Base-by-base conservation (phyloP, 1,140 invertebrate genomes). In the Eurytemora carolleeae region DNA sequence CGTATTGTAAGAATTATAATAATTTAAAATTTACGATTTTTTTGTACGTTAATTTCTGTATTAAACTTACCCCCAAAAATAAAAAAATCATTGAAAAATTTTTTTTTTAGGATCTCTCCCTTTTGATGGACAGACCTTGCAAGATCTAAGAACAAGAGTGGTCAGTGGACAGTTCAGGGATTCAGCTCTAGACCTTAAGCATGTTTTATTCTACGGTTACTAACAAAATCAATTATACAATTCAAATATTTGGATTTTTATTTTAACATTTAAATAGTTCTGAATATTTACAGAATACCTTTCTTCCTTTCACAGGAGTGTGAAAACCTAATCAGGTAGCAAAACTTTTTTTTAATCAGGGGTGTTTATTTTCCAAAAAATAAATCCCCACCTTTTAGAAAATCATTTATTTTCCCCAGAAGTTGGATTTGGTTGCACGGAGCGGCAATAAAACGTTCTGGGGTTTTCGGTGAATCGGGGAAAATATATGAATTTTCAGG, bases 61-160 rank as follows among this genome's bases (percentile, higher is more conserved):
- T 52, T 52, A 17, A 52, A 17, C 44, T 55, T 23, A 55, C 17
- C n/a, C 17, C n/a, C 17, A 17, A 19, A 17, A 17, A 17, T 17
- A 52, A 19, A 52, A 19, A 17, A 52, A 19, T 52, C n/a, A 17
- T 52, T 52, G 44, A 19, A 19, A 17, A 17, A 52, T 86, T 63
- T n/a, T n/a, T n/a, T n/a, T n/a, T n/a, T n/a, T n/a, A n/a, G n/a
- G n/a, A n/a, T 84, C 86, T 61, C 73, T 93, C 67, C 88, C 87
- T 54, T 93, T 92, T 70, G 87, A 91, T 74, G 87, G 87, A 63
- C 81, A 83, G 66, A 90, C 86, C 54, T 77, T 92, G 68, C 85
- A 87, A 68, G 81, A 79, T 55, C 73, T 92, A 63, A 76, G 86
- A 64, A 83, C 85, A 71, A 78, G 85, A 25, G 87, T 92, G 64